These are phyloP conservation scores for Phenganax marumi DNA, from an alignment of 92 coral and sea anemone genomes.

Conservation along the genomic window DNA sequence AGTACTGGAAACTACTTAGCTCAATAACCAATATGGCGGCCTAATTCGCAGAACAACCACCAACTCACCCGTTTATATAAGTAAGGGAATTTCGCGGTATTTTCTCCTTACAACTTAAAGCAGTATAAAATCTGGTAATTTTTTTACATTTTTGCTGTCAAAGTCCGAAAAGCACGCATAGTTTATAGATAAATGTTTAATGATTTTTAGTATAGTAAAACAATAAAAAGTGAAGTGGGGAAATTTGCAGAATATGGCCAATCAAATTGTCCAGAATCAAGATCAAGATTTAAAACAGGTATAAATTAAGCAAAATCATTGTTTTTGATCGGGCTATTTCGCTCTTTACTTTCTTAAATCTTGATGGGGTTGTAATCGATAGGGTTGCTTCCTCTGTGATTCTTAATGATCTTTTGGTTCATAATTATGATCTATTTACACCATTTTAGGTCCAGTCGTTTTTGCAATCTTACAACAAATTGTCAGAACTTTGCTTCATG, in stretches of 20 bases:
- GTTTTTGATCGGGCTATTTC: neutral
- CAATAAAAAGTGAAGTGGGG: no score
- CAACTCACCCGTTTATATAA: neutral
- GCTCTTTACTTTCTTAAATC: neutral
- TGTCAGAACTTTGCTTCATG: constrained; percentile 84
- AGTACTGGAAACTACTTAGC: neutral
- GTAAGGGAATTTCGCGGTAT: neutral
- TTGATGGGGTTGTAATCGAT: neutral
- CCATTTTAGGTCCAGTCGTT: constrained; percentile 80
- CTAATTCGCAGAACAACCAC: neutral
- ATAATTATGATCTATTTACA: neutral
- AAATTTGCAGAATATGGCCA: neutral
- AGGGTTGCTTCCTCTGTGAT: neutral
- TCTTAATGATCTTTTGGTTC: neutral
- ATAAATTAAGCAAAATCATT: neutral
- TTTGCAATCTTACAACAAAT: constrained; percentile 82
- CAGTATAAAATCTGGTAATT: neutral
- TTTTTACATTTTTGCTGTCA: neutral
- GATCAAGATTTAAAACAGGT: constrained; percentile 43
- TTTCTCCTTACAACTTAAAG: neutral
- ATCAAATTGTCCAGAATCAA: constrained; percentile 11
- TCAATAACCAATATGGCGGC: constrained; percentile 2
- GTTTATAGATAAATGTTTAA: no score
- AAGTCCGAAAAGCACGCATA: neutral
- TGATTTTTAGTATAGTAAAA: no score